Evolutionary conservation across 2,113 vertebrate genomes (phyloP), one percentile per base, ranked within the genome.

Genomic region (Catharus fuscescens): DNA sequence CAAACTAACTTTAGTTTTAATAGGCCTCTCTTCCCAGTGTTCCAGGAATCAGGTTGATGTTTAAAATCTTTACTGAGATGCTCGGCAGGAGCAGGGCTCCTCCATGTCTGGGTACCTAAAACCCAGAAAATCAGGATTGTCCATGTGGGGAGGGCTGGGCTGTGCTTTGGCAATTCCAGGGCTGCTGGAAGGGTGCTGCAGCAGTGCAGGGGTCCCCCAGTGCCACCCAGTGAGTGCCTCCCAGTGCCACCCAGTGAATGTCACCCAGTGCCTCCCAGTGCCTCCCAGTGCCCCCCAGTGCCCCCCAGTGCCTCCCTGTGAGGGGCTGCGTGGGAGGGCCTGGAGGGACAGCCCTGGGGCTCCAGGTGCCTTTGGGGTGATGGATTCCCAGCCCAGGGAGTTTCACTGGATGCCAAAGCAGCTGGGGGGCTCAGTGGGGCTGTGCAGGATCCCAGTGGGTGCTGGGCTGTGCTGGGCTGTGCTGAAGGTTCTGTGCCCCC

Each of bases 101-200:
- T 62, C 28, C 12, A 1, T 25, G 28, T 6, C 54, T 14, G 15
- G 11, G n/a, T 18, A 3, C 1, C 81, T 14, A 3, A 19, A 36
- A 7, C 16, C 1, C 0, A 31, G 44, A n/a, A 31, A 10, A 8
- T 4, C 24, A 8, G 91, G 23, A 4, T 3, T 64, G 9, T 62
- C 17, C 25, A 0, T 0, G 3, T 1, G 1, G 5, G 13, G 20
- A 9, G 36, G 47, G 4, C 17, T 8, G 31, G 23, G 4, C 8
- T 47, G 3, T 11, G 24, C 48, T 32, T 32, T 32, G 81, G 69
- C 32, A 14, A 1, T 16, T 8, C 4, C 11, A 14, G 32, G 31
- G 21, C 5, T 20, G 44, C 24, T 47, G n/a, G 0, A 8, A 9
- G 3, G 4, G 28, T 9, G 17, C 15, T 42, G 7, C 8, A 5